Base-by-base conservation (phyloP, 2,797 vertebrate genomes). In the Dermochelys coriacea region DNA sequence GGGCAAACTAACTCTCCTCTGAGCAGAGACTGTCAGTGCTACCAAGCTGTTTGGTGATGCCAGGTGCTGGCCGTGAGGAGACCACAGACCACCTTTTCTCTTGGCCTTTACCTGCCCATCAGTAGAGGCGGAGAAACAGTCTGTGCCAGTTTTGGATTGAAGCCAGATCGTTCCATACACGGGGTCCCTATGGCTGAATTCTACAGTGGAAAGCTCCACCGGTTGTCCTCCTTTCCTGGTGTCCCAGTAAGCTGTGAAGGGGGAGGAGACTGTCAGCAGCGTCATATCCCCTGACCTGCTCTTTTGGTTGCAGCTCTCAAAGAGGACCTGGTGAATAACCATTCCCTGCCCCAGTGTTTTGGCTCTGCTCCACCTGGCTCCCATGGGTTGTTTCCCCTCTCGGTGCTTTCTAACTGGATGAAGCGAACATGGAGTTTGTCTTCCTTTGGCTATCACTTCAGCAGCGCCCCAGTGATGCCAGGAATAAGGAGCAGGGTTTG, bases 111-210 rank as follows among this genome's bases (percentile, higher is more conserved):
- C 99, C 99, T 99, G 99, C 89, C 99, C 99, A 0, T 99, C 99
- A 0, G 99, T 99, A 93, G 99, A 99, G 5, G 99, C 98, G 0
- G 99, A 99, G 97, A 99, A 99, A 55, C 98, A 98, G 47, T 99
- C 99, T 0, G 99, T 99, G 94, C 99, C 99, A 0, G 99, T 99
- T 97, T 99, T 99, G 37, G 99, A 99, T 96, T 99, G 99, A 81
- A 99, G 95, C 99, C 99, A 99, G 97, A 98, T 98, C n/a, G 98
- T 97, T 93, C 99, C 99, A 1, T 99, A 99, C 93, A 99, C 99
- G 0, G 99, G 99, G 95, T 99, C 99, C 95, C 98, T 97, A 98
- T 99, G 99, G 96, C 99, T 99, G 93, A 98, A 95, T 93, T 99
- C 99, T 19, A 99, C 96, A 3, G 99, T 97, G 27, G 99, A 99